A percentile compares a stretch with the other conserved stretches of the same genome.
Evolutionary conservation across 2,113 vertebrate species (phyloP).

Genomic region (Todiramphus saurophagus): DNA sequence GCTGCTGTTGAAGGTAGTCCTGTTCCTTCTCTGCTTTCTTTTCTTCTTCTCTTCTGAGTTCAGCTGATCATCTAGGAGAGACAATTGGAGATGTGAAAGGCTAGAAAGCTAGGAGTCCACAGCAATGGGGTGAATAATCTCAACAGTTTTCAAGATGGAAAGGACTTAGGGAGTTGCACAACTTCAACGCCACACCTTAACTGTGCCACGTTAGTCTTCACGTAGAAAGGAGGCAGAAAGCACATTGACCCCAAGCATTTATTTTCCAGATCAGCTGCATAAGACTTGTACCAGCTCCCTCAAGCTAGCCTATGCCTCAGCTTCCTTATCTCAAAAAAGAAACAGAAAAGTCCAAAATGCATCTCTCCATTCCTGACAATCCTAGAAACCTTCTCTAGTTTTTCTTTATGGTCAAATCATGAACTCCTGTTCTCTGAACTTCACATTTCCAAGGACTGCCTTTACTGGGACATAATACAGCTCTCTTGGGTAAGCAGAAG

Average conservation of each 20-base stretch:
- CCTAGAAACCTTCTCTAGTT: neutral
- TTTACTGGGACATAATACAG: neutral
- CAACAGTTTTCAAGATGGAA: neutral
- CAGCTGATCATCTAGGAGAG: constrained; percentile 88
- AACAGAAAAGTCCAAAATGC: neutral
- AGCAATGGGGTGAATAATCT: neutral
- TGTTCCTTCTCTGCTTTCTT: constrained; percentile 94
- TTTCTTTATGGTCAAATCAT: neutral
- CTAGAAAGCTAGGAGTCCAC: neutral
- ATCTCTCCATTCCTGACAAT: neutral
- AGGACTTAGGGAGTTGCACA: neutral
- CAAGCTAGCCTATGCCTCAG: neutral
- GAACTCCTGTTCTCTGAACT: neutral
- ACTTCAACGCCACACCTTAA: neutral
- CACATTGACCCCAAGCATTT: neutral
- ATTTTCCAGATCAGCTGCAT: rapidly evolving
- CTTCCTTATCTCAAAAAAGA: neutral
- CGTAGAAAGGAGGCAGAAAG: neutral
- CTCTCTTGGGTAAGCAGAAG: neutral
- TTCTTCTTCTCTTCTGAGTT: constrained; percentile 98
- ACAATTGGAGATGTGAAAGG: neutral
- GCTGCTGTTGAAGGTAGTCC: constrained; percentile 98
- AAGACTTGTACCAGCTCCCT: neutral
- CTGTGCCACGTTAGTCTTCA: rapidly evolving
- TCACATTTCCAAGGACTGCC: neutral